A percentile compares a stretch with the other conserved stretches of the same genome.
phyloP scores from a whole-genome alignment of 2,113 vertebrate species.

The Burhinus oedicnemus region DNA sequence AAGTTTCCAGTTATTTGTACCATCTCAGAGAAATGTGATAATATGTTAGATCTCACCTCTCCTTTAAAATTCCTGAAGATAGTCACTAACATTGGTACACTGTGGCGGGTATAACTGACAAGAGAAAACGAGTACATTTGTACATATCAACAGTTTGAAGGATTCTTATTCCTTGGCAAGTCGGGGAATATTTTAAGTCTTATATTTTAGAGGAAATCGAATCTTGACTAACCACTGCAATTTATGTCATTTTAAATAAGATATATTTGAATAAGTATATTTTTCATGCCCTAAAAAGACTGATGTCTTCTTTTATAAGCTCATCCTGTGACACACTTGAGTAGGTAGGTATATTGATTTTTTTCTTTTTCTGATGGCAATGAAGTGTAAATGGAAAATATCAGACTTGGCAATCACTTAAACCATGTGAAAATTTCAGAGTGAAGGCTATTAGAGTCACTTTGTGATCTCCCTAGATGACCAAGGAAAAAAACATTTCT shows the following conservation, averaged over 20 bases:
- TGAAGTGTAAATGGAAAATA: constrained; percentile 90
- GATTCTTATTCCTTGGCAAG: constrained; percentile 80
- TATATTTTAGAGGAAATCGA: constrained; percentile 86
- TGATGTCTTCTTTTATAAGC: constrained; percentile 87
- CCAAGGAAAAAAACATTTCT: constrained; percentile 84
- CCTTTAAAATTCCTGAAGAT: constrained; percentile 71
- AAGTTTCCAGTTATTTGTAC: constrained; percentile 31
- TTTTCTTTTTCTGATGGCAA: constrained; percentile 85
- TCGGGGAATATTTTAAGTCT: constrained; percentile 82
- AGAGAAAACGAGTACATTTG: constrained; percentile 76
- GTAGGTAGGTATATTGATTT: constrained; percentile 90
- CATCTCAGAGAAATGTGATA: constrained; percentile 32
- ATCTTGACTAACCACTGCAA: constrained; percentile 85
- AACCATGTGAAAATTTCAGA: constrained; percentile 87
- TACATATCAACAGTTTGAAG: constrained; percentile 83
- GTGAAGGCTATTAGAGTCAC: constrained; percentile 86
- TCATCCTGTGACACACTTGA: constrained; percentile 86
- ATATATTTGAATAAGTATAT: constrained; percentile 88
- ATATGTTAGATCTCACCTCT: constrained; percentile 22
- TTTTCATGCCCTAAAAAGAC: constrained; percentile 87
- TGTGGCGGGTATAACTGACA: constrained; percentile 70
- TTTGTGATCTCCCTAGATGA: constrained; percentile 86
- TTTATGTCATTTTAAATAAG: constrained; percentile 88
- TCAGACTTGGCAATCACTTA: constrained; percentile 87
- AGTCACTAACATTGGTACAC: constrained; percentile 70